phyloP scores from a whole-genome alignment of 2,888 invertebrate species.

The Cryptus viduatorius region DNA sequence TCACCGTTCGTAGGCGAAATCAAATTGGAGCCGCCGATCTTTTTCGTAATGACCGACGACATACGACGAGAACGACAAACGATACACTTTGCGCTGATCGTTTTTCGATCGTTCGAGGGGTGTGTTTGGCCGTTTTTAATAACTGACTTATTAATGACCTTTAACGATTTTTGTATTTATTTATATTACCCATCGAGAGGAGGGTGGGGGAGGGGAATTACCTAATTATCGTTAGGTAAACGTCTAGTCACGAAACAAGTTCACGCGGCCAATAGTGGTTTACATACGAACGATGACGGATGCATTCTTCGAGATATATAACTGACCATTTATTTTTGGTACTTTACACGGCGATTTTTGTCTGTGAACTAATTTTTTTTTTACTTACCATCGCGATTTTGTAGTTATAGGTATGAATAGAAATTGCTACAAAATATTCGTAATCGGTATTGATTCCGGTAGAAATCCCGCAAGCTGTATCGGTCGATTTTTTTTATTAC shows the following conservation, averaged over 20 bases:
- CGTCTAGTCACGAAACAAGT: conserved; percentile 39
- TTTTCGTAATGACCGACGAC: conserved; percentile 26
- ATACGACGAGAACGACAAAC: neutral
- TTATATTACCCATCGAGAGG: conserved; percentile 7
- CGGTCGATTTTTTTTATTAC: neutral
- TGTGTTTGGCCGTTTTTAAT: conserved; percentile 37
- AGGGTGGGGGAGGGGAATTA: conserved; percentile 2
- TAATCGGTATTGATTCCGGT: no score
- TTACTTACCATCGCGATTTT: neutral
- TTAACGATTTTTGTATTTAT: conserved; percentile 53
- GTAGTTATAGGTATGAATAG: no score
- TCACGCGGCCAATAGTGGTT: conserved; percentile 46
- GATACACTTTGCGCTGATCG: conserved; percentile 5
- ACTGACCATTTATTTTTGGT: neutral
- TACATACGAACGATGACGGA: conserved; percentile 33
- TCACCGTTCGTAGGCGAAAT: no score
- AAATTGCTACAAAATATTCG: no score
- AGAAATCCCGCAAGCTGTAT: no score
- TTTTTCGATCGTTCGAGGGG: neutral
- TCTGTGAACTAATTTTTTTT: neutral
- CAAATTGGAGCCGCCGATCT: conserved; percentile 14
- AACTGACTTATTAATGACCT: conserved; percentile 59
- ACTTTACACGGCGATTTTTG: neutral
- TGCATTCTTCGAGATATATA: neutral
- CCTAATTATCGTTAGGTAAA: conserved; percentile 63